Base-by-base conservation (phyloP, 2,797 vertebrate genomes). In the Pempheris klunzingeri region DNA sequence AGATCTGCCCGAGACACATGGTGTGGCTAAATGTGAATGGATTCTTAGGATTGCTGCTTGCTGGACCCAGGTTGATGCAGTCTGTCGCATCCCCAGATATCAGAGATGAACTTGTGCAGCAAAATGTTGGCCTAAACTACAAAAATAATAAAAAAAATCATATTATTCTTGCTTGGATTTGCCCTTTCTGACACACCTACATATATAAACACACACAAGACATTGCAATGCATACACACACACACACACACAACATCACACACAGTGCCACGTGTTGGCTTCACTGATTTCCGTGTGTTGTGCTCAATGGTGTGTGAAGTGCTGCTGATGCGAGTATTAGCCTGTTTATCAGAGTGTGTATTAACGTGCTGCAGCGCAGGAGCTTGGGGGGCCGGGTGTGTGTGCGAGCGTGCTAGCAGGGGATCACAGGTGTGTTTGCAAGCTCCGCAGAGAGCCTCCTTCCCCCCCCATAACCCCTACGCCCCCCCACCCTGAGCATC, bases 261-360 rank as follows among this genome's bases (percentile, higher is more conserved):
- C 61, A 72, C 60, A 9, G 13, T 2, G 57, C 65, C 79, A 84
- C 58, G 75, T 65, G 78, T 64, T 80, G 71, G 78, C 78, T 77
- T 63, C 64, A 47, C 67, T 74, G 73, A 80, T 84, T 47, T 50
- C 81, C 3, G 55, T 67, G 77, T 74, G 83, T 68, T 69, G 84
- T 34, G 78, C 80, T 87, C 89, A 87, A 38, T 73, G 86, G 68
- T 38, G 88, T 90, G 88, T 88, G 71, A 92, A 91, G 74, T 73
- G 86, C 75, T 82, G 80, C 74, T 30, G 55, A 80, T 81, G 85
- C 60, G 78, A 85, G 77, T 92, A 92, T 93, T 90, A 92, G 90
- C 83, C 69, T 91, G 92, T 92, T 91, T 88, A 91, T 92, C 89
- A 92, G 88, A 90, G 91, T 92, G 91, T 92, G 84, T 87, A 91